Percentiles rank a stretch among this genome's conserved stretches.
Conservation (phyloP, 2,797 vertebrate genomes). For the Sebastes steindachneri region DNA sequence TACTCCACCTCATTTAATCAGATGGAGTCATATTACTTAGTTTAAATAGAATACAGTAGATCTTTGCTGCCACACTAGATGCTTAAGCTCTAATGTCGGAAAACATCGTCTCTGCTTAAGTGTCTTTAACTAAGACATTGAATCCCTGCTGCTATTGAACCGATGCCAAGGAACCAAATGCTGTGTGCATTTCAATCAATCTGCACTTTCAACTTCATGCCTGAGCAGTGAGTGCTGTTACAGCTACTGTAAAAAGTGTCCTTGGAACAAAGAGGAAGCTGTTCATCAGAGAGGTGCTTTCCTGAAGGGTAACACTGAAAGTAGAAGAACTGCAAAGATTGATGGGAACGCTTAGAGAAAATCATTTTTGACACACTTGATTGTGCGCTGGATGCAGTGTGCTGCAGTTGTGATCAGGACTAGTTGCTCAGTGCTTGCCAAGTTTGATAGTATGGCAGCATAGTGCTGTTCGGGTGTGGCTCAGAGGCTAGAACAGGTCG, state of each 20-base stretch:
- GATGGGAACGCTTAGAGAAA: not conserved
- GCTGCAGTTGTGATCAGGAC: not conserved
- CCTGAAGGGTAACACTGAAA: not conserved
- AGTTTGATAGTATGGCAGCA: not conserved
- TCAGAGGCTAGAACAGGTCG: not conserved
- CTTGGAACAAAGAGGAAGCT: not conserved
- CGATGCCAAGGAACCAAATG: not conserved
- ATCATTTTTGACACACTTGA: not conserved
- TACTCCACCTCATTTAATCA: slow-evolving; percentile 39
- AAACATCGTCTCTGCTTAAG: not conserved
- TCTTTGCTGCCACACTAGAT: not conserved
- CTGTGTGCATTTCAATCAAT: not conserved
- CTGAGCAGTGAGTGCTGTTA: not conserved
- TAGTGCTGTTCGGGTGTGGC: not conserved
- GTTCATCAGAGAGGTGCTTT: not conserved
- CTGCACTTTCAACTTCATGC: not conserved
- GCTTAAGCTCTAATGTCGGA: not conserved
- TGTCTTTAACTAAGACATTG: not conserved
- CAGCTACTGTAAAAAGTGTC: not conserved
- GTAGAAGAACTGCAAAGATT: not conserved
- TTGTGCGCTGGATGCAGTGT: not conserved
- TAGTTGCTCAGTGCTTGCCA: not conserved
- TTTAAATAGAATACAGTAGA: slow-evolving; percentile 27
- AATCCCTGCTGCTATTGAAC: not conserved
- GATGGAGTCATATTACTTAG: slow-evolving; percentile 25